Percentiles rank a stretch among this genome's conserved stretches.
Evolutionary conservation across 2,888 invertebrate genomes (phyloP).

Genomic region (Apotomis turbidana): DNA sequence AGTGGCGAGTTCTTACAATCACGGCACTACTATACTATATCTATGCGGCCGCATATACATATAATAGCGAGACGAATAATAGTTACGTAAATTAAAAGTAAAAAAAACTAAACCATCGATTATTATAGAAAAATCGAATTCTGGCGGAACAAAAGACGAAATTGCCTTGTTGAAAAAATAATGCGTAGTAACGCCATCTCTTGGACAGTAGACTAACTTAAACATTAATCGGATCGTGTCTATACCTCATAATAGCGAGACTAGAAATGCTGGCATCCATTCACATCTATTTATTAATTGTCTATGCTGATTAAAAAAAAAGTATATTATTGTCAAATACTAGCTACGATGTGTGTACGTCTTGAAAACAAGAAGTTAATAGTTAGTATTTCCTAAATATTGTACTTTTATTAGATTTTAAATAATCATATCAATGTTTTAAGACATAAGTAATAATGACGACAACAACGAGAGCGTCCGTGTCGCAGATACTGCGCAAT

Average conservation of each 20-base stretch:
- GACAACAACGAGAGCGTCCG: conserved; percentile 77
- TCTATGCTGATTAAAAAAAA: too few species aligned
- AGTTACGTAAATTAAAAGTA: too few species aligned
- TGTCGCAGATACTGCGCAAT: conserved; percentile 89
- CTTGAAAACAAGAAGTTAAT: conserved; percentile 7
- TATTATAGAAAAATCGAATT: too few species aligned
- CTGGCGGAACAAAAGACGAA: background rate
- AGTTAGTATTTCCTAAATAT: background rate
- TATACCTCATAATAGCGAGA: background rate
- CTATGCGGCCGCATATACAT: too few species aligned
- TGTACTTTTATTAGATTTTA: conserved; percentile 10
- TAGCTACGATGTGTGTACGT: background rate
- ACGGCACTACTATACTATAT: too few species aligned
- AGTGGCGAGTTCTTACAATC: too few species aligned
- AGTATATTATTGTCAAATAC: background rate
- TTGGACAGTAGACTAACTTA: background rate
- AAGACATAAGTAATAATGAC: conserved; percentile 60
- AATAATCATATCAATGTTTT: conserved; percentile 8
- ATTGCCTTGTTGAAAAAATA: background rate
- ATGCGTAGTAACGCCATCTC: conserved; percentile 6
- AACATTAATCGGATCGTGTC: conserved; percentile 7
- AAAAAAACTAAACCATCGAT: too few species aligned
- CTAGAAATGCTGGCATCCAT: conserved; percentile 25
- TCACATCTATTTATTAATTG: background rate
- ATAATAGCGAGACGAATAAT: too few species aligned